phyloP scores from a whole-genome alignment of 2,888 invertebrate species.

The Diarsia mendica region DNA sequence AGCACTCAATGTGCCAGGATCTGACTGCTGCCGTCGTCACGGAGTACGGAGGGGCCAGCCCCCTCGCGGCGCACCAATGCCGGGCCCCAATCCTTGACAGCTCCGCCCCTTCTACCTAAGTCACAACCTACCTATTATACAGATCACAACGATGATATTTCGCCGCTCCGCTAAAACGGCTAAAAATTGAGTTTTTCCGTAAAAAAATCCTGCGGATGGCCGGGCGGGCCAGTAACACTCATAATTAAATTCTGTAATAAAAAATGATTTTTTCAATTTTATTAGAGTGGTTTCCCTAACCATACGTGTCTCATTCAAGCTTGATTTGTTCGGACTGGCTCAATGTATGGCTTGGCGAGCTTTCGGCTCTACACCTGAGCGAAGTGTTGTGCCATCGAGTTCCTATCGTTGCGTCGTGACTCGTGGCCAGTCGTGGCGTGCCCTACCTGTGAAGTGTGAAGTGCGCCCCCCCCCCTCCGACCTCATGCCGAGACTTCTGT shows the following conservation, averaged over 20 bases:
- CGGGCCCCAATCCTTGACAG: slow-evolving; percentile 59
- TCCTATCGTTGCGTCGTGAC: slow-evolving; percentile 15
- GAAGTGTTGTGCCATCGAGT: slow-evolving; percentile 36
- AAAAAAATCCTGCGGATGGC: slow-evolving; percentile 67
- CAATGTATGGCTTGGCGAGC: not conserved
- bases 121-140: slow-evolving; percentile 86
- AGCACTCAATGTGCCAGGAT: slow-evolving; percentile 74
- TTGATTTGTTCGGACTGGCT: slow-evolving; percentile 2
- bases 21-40: slow-evolving; percentile 64
- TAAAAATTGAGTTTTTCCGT: slow-evolving; percentile 81
- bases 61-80: slow-evolving; percentile 78
- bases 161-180: slow-evolving; percentile 79
- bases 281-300: slow-evolving; percentile 14
- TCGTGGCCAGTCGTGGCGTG: not conserved
- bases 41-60: slow-evolving; percentile 62
- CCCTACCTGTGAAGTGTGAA: slow-evolving; percentile 9
- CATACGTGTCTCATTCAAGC: slow-evolving; percentile 12
- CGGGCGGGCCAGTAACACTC: slow-evolving; percentile 44
- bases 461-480: not conserved
- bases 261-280: slow-evolving; percentile 34
- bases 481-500: not conserved
- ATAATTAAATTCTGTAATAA: slow-evolving; percentile 59
- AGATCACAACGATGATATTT: slow-evolving; percentile 83
- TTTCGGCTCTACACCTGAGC: not conserved
- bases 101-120: slow-evolving; percentile 79